Percentiles rank a stretch among this genome's conserved stretches.
phyloP scores from a whole-genome alignment of 1,140 invertebrate species.

The Latrodectus geometricus region DNA sequence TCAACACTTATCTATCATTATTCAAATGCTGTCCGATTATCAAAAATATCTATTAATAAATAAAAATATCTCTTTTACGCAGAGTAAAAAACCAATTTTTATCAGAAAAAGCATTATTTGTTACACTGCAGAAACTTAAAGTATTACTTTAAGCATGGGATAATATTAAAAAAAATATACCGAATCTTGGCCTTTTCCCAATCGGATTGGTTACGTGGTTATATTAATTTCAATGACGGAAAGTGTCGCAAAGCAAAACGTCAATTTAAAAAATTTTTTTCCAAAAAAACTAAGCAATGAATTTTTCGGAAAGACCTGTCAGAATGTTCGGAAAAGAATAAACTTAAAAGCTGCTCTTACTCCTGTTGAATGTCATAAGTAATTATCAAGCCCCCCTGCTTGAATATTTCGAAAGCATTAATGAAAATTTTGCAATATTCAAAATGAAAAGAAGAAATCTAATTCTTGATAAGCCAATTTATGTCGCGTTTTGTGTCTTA shows the following conservation, averaged over 20 bases:
- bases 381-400: slow-evolving; percentile 1
- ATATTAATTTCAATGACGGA: neutral
- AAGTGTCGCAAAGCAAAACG: neutral
- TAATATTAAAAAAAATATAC: too few relatives aligned
- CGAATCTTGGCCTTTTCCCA: too few relatives aligned
- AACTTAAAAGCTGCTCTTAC: too few relatives aligned
- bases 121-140: too few relatives aligned
- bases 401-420: slow-evolving; percentile 20
- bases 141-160: too few relatives aligned
- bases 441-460: slow-evolving; percentile 20
- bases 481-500: slow-evolving; percentile 1
- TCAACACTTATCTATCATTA: neutral
- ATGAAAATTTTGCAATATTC: slow-evolving; percentile 13
- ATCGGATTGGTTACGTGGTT: too few relatives aligned
- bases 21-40: neutral
- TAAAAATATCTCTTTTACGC: too few relatives aligned
- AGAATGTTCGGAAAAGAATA: slow-evolving; percentile 7
- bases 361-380: neutral
- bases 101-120: too few relatives aligned
- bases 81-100: too few relatives aligned
- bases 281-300: neutral
- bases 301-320: neutral
- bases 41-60: neutral
- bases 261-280: neutral
- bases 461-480: neutral